phyloP scores from a whole-genome alignment of 2,888 invertebrate species.

The Cataglyphis altisquamis region DNA sequence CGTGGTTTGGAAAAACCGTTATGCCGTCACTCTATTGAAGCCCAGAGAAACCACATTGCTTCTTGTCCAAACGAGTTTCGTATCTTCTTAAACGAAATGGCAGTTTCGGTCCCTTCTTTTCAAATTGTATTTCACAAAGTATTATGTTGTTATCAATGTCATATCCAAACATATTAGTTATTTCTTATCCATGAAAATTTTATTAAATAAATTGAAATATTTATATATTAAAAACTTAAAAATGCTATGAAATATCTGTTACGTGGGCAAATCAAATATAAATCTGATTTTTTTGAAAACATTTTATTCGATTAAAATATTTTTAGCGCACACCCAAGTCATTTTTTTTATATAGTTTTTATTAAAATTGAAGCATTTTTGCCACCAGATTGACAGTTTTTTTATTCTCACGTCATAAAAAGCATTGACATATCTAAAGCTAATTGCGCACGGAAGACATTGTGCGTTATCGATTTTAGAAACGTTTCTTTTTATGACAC shows the following conservation, averaged over 20 bases:
- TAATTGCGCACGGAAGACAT: too few relatives aligned
- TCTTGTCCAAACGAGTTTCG: neutral
- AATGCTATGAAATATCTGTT: neutral
- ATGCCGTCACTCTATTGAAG: neutral
- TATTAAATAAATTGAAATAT: neutral
- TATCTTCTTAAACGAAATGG: neutral
- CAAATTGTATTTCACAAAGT: neutral
- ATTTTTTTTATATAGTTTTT: too few relatives aligned
- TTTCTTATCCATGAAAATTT: neutral
- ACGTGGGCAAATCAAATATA: too few relatives aligned
- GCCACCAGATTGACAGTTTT: too few relatives aligned
- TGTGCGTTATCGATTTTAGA: too few relatives aligned
- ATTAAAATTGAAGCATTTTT: too few relatives aligned
- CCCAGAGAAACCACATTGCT: neutral
- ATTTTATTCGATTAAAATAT: too few relatives aligned
- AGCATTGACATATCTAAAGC: too few relatives aligned
- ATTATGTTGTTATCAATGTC: conserved; percentile 12
- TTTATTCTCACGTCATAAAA: too few relatives aligned
- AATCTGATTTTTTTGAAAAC: too few relatives aligned
- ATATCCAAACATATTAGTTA: conserved; percentile 1
- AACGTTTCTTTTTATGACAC: too few relatives aligned
- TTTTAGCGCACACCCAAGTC: too few relatives aligned
- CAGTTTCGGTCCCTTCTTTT: neutral
- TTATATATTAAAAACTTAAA: neutral
- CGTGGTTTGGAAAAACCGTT: neutral